A percentile compares a stretch with the other conserved stretches of the same genome.
Conservation (phyloP, 2,113 vertebrate species). For the Platycercus adscitus region DNA sequence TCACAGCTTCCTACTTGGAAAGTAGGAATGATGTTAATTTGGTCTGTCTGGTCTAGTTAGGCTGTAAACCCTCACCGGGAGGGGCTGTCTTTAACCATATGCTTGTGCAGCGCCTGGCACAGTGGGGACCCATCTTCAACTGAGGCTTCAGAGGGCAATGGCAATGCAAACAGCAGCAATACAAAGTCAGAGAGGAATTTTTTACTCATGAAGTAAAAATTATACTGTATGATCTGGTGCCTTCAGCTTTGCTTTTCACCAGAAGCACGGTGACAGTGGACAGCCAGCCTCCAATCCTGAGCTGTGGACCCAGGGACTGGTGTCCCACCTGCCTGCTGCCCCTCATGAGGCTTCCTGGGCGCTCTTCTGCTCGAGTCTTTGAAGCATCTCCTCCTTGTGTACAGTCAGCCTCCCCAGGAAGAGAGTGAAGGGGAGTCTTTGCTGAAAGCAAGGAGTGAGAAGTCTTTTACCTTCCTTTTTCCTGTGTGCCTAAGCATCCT, state of each 20-base stretch:
- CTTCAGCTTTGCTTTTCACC: background rate
- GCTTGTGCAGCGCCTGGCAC: background rate
- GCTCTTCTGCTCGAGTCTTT: background rate
- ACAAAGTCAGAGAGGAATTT: background rate
- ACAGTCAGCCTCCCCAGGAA: background rate
- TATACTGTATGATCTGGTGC: background rate
- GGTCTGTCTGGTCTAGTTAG: background rate
- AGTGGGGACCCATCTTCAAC: background rate
- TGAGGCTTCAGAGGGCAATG: background rate
- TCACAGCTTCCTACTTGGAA: background rate
- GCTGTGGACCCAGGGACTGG: fast-evolving
- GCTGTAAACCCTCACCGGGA: background rate
- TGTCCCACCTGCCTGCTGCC: background rate
- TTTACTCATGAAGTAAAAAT: fast-evolving
- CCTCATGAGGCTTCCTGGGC: background rate
- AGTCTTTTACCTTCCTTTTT: background rate
- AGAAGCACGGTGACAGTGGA: background rate
- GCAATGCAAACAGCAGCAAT: background rate
- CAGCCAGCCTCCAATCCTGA: fast-evolving
- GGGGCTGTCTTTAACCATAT: background rate
- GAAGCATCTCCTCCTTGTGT: background rate
- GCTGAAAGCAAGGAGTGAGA: background rate
- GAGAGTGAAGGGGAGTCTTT: background rate
- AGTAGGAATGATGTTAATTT: background rate
- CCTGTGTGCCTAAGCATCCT: background rate